Evolutionary conservation across 1,140 invertebrate genomes (phyloP).

Genomic region (Maniola jurtina): DNA sequence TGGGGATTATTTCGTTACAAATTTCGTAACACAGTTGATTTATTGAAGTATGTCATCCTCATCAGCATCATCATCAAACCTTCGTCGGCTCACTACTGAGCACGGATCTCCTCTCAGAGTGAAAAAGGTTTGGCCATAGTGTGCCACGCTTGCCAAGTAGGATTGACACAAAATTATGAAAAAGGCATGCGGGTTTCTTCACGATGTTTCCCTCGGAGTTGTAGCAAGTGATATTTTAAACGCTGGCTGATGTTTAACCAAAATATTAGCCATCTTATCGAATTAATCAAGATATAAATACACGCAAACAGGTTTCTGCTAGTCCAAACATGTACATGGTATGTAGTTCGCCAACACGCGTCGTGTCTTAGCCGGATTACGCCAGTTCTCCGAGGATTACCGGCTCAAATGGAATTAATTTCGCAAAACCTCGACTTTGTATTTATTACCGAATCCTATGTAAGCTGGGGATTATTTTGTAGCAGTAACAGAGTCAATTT

Average conservation of each 20-base stretch:
- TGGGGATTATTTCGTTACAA: neutral
- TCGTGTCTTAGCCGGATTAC: constrained; percentile 26
- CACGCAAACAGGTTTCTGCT: neutral
- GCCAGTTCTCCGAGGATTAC: constrained; percentile 28
- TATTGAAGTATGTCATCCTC: no score
- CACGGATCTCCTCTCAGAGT: no score
- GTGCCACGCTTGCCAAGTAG: no score
- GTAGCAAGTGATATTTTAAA: no score
- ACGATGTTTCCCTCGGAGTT: no score
- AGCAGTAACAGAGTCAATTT: neutral
- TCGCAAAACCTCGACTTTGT: constrained; percentile 12
- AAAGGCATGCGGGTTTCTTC: no score
- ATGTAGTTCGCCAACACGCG: constrained; percentile 17
- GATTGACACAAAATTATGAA: no score
- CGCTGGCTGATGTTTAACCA: no score
- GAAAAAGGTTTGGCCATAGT: no score
- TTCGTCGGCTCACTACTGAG: no score
- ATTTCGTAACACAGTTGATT: neutral
- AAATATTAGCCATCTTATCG: no score
- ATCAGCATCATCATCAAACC: no score
- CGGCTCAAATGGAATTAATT: constrained; percentile 22
- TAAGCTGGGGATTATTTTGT: neutral
- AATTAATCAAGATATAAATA: neutral
- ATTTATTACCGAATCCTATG: constrained; percentile 7
- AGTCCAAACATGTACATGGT: neutral